phyloP scores from a whole-genome alignment of 2,113 vertebrate species.

The Nesoenas mayeri region DNA sequence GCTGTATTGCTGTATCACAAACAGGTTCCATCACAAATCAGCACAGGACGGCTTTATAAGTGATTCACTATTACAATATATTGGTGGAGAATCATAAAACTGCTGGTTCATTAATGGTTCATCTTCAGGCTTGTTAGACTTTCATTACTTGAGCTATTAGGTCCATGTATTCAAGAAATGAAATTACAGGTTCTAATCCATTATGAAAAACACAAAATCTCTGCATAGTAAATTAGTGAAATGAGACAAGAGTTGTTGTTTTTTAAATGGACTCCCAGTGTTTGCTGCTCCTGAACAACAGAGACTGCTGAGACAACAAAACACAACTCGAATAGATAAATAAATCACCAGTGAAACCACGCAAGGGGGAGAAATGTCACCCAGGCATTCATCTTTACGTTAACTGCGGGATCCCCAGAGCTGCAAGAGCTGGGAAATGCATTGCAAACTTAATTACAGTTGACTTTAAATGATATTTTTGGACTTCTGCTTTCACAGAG shows the following conservation, averaged over 20 bases:
- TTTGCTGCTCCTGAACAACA: slow-evolving; percentile 24
- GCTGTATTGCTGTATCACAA: slow-evolving; percentile 31
- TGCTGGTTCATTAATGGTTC: slow-evolving; percentile 77
- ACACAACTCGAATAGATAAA: slow-evolving; percentile 53
- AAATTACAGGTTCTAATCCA: slow-evolving; percentile 75
- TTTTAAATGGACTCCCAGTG: slow-evolving; percentile 45
- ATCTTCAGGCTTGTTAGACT: slow-evolving; percentile 74
- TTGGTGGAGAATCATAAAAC: slow-evolving; percentile 50
- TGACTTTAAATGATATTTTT: slow-evolving; percentile 62
- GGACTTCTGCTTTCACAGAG: slow-evolving; percentile 21
- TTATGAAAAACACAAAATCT: slow-evolving; percentile 71
- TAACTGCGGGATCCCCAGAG: slow-evolving; percentile 33
- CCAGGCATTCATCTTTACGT: slow-evolving; percentile 31
- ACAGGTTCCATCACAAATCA: slow-evolving; percentile 63
- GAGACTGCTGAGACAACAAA: slow-evolving; percentile 66
- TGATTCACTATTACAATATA: slow-evolving; percentile 16
- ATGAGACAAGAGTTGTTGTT: slow-evolving; percentile 57
- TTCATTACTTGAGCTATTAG: slow-evolving; percentile 76
- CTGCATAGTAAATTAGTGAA: slow-evolving; percentile 66
- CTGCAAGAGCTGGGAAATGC: slow-evolving; percentile 34
- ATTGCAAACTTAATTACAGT: slow-evolving; percentile 57
- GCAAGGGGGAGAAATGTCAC: background rate
- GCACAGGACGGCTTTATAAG: slow-evolving; percentile 35
- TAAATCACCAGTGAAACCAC: slow-evolving; percentile 48
- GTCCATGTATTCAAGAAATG: slow-evolving; percentile 69